Conservation (phyloP, 2,797 vertebrate species). For the Danio aesculapii region DNA sequence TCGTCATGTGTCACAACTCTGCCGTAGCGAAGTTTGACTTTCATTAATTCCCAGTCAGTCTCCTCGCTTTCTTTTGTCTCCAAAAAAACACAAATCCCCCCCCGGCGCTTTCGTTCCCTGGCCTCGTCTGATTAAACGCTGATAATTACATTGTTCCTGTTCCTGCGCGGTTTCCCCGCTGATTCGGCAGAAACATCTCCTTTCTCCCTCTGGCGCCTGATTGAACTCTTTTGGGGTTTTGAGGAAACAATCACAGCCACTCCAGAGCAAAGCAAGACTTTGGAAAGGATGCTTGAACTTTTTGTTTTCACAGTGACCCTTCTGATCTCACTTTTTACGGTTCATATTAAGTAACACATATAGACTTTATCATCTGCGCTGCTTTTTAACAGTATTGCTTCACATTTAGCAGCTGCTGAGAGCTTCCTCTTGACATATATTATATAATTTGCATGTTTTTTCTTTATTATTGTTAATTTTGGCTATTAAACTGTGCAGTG, state of each 20-base stretch:
- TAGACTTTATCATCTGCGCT: background rate
- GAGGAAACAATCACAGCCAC: slow-evolving; percentile 34
- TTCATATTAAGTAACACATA: too few relatives aligned
- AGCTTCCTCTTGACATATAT: slow-evolving; percentile 5
- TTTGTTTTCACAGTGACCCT: background rate
- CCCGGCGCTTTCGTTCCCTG: background rate
- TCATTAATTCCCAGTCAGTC: background rate
- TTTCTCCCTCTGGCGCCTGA: slow-evolving; percentile 27
- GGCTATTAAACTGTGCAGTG: background rate
- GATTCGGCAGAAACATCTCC: background rate
- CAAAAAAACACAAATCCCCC: slow-evolving; percentile 7
- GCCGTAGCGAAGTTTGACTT: background rate
- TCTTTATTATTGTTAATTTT: slow-evolving; percentile 13
- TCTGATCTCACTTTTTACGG: background rate
- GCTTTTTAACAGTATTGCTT: slow-evolving; percentile 8
- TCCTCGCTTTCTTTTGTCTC: background rate
- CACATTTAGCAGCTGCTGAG: background rate
- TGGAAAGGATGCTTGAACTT: slow-evolving; percentile 8
- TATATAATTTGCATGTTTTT: slow-evolving; percentile 6
- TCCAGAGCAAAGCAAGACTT: slow-evolving; percentile 5
- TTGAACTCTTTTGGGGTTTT: slow-evolving; percentile 27
- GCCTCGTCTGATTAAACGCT: slow-evolving; percentile 37
- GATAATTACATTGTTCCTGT: slow-evolving; percentile 33
- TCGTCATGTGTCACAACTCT: slow-evolving; percentile 3
- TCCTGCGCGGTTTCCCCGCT: background rate